Evolutionary conservation across 92 coral and sea anemone genomes (phyloP).

Genomic region (Porites rus): DNA sequence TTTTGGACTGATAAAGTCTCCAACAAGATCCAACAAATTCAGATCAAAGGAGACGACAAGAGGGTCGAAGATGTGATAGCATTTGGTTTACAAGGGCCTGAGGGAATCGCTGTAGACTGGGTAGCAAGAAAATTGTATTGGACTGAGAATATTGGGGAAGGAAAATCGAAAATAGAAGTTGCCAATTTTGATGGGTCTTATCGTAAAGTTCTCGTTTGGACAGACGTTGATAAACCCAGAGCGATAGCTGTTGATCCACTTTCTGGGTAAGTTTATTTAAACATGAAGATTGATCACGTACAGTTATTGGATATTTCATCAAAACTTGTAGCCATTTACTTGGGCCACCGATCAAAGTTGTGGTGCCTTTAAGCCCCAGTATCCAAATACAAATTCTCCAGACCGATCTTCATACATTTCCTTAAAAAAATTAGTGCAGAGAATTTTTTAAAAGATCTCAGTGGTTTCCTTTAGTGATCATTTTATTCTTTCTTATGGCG

Average conservation of each 20-base stretch:
- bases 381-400: no score
- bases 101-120: conserved; percentile 99
- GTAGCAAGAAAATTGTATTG: conserved; percentile 84
- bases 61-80: conserved; percentile 73
- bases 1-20: conserved; percentile 92
- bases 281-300: neutral
- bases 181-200: conserved; percentile 82
- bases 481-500: no score
- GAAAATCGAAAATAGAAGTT: conserved; percentile 83
- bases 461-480: no score
- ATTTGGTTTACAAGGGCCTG: conserved; percentile 81
- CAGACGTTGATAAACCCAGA: conserved; percentile 81
- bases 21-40: conserved; percentile 85
- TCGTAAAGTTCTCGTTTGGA: conserved; percentile 86
- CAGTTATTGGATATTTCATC: no score
- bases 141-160: conserved; percentile 79
- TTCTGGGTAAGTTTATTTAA: conserved; percentile 74
- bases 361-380: no score
- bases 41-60: conserved; percentile 58
- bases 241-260: conserved; percentile 90
- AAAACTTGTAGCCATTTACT: no score
- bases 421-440: no score
- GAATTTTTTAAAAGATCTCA: no score
- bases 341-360: no score
- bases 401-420: no score